phyloP scores from a whole-genome alignment of 1,140 invertebrate genomes.

The Drosophila pseudoobscura region DNA sequence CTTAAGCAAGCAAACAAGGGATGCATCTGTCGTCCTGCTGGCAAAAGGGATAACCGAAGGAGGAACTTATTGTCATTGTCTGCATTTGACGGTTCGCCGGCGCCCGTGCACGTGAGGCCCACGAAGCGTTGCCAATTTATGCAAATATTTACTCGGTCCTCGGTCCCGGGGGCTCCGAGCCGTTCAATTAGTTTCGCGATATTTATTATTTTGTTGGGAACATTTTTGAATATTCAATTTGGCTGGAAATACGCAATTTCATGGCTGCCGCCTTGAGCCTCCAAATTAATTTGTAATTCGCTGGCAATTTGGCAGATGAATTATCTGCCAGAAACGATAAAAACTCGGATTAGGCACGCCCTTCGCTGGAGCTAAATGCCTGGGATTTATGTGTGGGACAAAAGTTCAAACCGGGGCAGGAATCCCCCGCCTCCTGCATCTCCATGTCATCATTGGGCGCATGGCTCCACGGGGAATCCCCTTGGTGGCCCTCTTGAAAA shows the following conservation, averaged over 20 bases:
- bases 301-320: slow-evolving; percentile 73
- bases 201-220: slow-evolving; percentile 77
- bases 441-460: slow-evolving; percentile 29
- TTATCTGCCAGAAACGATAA: slow-evolving; percentile 55
- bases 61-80: slow-evolving; percentile 68
- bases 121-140: slow-evolving; percentile 75
- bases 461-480: too few species aligned
- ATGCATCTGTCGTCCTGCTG: slow-evolving; percentile 32
- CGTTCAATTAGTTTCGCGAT: slow-evolving; percentile 80
- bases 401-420: slow-evolving; percentile 29
- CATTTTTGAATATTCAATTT: slow-evolving; percentile 80
- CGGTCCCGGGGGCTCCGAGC: slow-evolving; percentile 21
- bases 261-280: slow-evolving; percentile 54
- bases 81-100: slow-evolving; percentile 66
- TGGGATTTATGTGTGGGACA: slow-evolving; percentile 63
- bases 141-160: slow-evolving; percentile 70
- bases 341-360: slow-evolving; percentile 35
- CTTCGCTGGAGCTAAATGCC: slow-evolving; percentile 31
- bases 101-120: slow-evolving; percentile 67
- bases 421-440: neutral
- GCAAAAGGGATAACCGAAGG: slow-evolving; percentile 16
- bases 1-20: slow-evolving; percentile 74
- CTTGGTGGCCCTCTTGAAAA: slow-evolving; percentile 33
- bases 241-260: slow-evolving; percentile 54
- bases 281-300: slow-evolving; percentile 80